Conservation (phyloP, 1,140 invertebrate genomes). For the Babylonia areolata region DNA sequence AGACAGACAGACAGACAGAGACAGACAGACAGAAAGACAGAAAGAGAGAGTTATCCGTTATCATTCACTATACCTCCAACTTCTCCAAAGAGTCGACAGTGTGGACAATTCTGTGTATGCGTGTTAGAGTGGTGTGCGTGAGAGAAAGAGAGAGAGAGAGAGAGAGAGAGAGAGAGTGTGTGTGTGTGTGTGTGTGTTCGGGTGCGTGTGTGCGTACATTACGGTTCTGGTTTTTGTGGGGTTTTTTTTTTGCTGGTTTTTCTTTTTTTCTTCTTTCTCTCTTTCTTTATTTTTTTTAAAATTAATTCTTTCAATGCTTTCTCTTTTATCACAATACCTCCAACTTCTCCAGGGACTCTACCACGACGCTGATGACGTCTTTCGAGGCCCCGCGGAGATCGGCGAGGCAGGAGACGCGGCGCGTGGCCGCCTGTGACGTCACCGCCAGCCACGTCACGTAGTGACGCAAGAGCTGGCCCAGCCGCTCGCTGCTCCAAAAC, state of each 20-base stretch:
- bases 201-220: background rate
- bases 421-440: background rate
- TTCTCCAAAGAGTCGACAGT: too few species aligned
- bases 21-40: too few species aligned
- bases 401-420: slow-evolving; percentile 20
- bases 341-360: slow-evolving; percentile 40
- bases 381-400: slow-evolving; percentile 38
- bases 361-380: slow-evolving; percentile 38
- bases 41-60: too few species aligned
- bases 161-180: too few species aligned
- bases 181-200: background rate
- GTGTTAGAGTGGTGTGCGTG: too few species aligned
- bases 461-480: slow-evolving; percentile 13
- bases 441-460: slow-evolving; percentile 13
- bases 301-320: too few species aligned
- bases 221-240: background rate
- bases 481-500: background rate
- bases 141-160: too few species aligned
- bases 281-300: too few species aligned
- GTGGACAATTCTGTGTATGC: too few species aligned
- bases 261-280: background rate
- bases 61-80: too few species aligned
- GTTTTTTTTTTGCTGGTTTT: background rate
- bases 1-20: too few species aligned
- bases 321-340: background rate